These are phyloP conservation scores for Synergus japonicus DNA, from an alignment of 2,888 invertebrate genomes.

Conservation along the genomic window DNA sequence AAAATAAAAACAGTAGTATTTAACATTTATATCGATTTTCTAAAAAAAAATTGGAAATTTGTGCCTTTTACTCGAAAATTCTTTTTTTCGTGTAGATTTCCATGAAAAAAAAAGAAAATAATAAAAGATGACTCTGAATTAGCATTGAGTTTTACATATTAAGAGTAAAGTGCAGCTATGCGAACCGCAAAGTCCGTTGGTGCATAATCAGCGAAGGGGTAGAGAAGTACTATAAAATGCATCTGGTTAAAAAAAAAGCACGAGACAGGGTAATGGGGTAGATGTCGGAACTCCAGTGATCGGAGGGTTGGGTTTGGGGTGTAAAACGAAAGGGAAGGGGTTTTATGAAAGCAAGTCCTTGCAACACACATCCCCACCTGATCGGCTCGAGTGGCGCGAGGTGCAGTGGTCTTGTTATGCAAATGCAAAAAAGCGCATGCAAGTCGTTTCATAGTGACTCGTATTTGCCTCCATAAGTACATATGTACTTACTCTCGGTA, in stretches of 20 bases:
- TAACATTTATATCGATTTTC: too few species aligned
- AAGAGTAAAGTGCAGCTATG: neutral
- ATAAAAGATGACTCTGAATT: neutral
- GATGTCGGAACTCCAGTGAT: neutral
- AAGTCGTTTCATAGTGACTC: slow-evolving; percentile 41
- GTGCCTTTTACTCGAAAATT: too few species aligned
- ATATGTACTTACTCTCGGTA: slow-evolving; percentile 20
- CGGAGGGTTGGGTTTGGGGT: neutral
- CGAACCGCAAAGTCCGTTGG: slow-evolving; percentile 38
- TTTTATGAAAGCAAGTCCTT: slow-evolving; percentile 4
- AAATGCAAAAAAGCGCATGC: slow-evolving; percentile 70
- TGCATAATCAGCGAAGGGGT: slow-evolving; percentile 47
- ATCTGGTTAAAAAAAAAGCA: slow-evolving; percentile 31
- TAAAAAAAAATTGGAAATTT: too few species aligned
- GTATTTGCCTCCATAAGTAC: neutral
- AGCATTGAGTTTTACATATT: neutral
- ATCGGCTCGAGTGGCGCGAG: slow-evolving; percentile 51
- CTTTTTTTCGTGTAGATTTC: neutral
- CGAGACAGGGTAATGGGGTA: slow-evolving; percentile 30
- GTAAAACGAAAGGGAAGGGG: neutral
- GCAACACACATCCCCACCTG: slow-evolving; percentile 47
- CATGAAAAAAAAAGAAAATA: neutral
- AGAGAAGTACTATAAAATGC: slow-evolving; percentile 44
- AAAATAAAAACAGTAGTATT: too few species aligned
- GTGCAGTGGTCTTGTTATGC: slow-evolving; percentile 67